Percentiles rank a stretch among this genome's conserved stretches.
These are phyloP conservation scores for Drosophila falleni DNA, from an alignment of 2,888 invertebrate genomes.

Conservation along the genomic window DNA sequence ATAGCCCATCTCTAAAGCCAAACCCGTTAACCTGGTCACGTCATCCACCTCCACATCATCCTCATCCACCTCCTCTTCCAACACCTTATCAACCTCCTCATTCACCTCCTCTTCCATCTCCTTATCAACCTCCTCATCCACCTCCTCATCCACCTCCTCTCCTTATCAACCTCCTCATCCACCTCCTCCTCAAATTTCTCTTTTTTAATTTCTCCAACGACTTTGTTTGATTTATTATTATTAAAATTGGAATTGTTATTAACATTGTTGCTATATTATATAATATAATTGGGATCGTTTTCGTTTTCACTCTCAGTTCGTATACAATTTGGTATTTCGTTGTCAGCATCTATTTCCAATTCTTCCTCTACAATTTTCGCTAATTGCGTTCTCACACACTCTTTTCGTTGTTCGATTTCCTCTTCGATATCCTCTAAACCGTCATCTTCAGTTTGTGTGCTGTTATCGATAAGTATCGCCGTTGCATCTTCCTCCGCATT, in stretches of 20 bases:
- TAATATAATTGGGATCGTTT: conserved; percentile 4
- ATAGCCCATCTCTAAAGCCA: conserved; percentile 67
- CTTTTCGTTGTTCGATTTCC: conserved; percentile 12
- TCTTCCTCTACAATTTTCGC: conserved; percentile 55
- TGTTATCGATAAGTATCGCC: conserved; percentile 70
- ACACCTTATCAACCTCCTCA: background rate
- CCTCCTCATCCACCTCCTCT: background rate
- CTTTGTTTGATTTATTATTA: background rate
- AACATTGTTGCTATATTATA: conserved; percentile 15
- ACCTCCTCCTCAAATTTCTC: background rate
- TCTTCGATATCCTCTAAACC: conserved; percentile 11
- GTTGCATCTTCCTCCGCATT: conserved; percentile 17
- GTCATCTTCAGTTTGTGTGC: conserved; percentile 69
- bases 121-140: background rate
- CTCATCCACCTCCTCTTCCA: conserved; percentile 27
- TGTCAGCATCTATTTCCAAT: conserved; percentile 13
- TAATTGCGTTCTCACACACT: conserved; percentile 26
- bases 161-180: background rate
- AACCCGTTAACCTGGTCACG: conserved; percentile 51
- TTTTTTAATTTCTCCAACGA: background rate
- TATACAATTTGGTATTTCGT: conserved; percentile 24
- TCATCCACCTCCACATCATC: conserved; percentile 24
- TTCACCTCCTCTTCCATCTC: conserved; percentile 15
- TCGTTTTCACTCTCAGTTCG: conserved; percentile 30
- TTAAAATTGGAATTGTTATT: background rate